phyloP scores from a whole-genome alignment of 2,797 vertebrate species.

The Melanotaenia pygmaea region DNA sequence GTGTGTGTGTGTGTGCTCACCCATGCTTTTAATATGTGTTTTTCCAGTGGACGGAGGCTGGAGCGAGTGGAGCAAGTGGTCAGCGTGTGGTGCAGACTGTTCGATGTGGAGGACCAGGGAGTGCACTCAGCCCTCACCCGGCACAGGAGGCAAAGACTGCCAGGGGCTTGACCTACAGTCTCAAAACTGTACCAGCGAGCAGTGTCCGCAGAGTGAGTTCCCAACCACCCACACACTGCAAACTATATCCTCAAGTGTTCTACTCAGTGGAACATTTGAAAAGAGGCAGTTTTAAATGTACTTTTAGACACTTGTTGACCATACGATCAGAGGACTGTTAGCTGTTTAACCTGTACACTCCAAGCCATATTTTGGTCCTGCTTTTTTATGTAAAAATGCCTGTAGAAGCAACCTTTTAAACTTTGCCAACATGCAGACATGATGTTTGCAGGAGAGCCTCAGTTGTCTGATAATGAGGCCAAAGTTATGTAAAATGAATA shows the following conservation, averaged over 20 bases:
- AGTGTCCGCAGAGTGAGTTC: constrained; percentile 95
- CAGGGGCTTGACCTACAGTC: constrained; percentile 91
- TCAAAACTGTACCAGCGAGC: constrained; percentile 95
- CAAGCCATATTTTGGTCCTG: not conserved
- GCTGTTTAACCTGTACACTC: not conserved
- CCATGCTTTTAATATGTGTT: constrained; percentile 44
- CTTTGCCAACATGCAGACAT: no score
- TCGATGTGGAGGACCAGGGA: constrained; percentile 95
- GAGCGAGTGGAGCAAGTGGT: constrained; percentile 98
- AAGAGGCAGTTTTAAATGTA: constrained; percentile 5
- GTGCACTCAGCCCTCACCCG: constrained; percentile 92
- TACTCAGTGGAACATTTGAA: constrained; percentile 14
- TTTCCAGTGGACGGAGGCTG: constrained; percentile 93
- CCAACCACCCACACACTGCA: constrained; percentile 41
- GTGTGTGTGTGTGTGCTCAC: constrained; percentile 14
- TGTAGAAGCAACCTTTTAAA: no score
- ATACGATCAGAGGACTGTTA: not conserved
- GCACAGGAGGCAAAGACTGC: constrained; percentile 94
- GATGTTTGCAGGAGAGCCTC: not conserved
- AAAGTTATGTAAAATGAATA: not conserved
- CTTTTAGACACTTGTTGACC: constrained; percentile 23
- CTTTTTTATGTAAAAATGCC: no score
- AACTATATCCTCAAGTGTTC: constrained; percentile 13
- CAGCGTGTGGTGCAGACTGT: constrained; percentile 91
- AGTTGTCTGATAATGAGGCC: not conserved